Evolutionary conservation across 2,888 invertebrate species (phyloP).

Genomic region (Agonopterix subpropinquella): DNA sequence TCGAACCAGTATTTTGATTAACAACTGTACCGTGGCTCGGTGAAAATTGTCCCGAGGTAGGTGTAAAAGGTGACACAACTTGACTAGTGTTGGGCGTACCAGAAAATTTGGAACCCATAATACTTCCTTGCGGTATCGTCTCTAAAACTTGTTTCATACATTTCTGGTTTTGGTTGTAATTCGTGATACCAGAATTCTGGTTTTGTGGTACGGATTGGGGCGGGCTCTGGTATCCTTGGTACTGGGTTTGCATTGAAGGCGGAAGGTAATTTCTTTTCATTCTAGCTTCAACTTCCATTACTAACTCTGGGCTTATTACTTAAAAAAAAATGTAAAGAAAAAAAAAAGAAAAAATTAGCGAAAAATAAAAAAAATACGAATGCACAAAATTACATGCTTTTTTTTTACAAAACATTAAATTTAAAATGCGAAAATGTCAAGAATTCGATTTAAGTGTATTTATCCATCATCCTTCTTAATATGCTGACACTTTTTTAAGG

Average conservation of each 20-base stretch:
- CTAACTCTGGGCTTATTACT: slow-evolving; percentile 93
- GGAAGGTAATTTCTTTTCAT: slow-evolving; percentile 90
- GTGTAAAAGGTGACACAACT: slow-evolving; percentile 29
- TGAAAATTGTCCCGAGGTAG: slow-evolving; percentile 23
- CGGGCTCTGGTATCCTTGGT: slow-evolving; percentile 45
- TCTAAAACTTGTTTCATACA: slow-evolving; percentile 49
- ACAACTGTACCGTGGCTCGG: slow-evolving; percentile 23
- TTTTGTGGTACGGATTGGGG: slow-evolving; percentile 34
- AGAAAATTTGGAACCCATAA: slow-evolving; percentile 36
- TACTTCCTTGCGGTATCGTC: slow-evolving; percentile 57
- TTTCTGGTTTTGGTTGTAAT: slow-evolving; percentile 37
- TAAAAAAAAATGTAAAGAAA: slow-evolving; percentile 34
- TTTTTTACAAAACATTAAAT: background rate
- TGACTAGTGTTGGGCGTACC: slow-evolving; percentile 29
- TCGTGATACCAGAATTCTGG: slow-evolving; percentile 36
- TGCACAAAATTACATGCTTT: slow-evolving; percentile 5
- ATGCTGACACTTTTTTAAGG: too few relatives aligned
- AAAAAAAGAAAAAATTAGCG: slow-evolving; percentile 26
- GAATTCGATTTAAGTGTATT: too few relatives aligned
- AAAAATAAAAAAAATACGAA: slow-evolving; percentile 15
- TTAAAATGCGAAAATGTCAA: background rate
- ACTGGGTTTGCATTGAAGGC: slow-evolving; percentile 77
- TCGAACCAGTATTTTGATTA: slow-evolving; percentile 12
- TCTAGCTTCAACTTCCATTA: slow-evolving; percentile 91
- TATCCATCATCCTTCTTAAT: too few relatives aligned